Percentiles rank a stretch among this genome's conserved stretches.
phyloP scores from a whole-genome alignment of 2,888 invertebrate genomes.

The Lomographa bimaculata region DNA sequence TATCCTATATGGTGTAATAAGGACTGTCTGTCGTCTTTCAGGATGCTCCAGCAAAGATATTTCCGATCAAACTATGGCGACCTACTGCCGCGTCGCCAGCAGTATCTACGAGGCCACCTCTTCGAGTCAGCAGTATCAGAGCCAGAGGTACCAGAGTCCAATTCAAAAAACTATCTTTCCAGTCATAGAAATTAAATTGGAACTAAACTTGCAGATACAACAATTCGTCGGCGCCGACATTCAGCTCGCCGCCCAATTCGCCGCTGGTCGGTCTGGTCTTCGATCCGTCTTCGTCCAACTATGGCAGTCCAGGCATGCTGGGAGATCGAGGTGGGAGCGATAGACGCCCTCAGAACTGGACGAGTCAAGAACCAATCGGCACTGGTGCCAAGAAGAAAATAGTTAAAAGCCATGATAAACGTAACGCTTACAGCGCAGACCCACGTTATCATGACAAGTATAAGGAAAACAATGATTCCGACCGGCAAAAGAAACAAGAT shows the following conservation, averaged over 20 bases:
- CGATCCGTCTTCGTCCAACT: constrained; percentile 70
- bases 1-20: too few species aligned
- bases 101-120: constrained; percentile 69
- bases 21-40: constrained; percentile 36
- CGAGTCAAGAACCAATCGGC: constrained; percentile 76
- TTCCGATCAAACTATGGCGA: constrained; percentile 64
- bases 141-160: constrained; percentile 53
- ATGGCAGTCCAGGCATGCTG: constrained; percentile 59
- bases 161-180: constrained; percentile 16
- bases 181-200: constrained; percentile 31
- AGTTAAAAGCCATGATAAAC: constrained; percentile 73
- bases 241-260: constrained; percentile 76
- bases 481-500: constrained; percentile 62
- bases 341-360: constrained; percentile 66
- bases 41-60: constrained; percentile 67
- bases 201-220: constrained; percentile 63
- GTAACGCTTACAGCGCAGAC: constrained; percentile 60
- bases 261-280: constrained; percentile 73
- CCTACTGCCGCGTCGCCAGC: constrained; percentile 67
- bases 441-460: constrained; percentile 67
- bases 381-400: constrained; percentile 78
- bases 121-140: constrained; percentile 64
- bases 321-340: constrained; percentile 61
- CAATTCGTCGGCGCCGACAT: constrained; percentile 68
- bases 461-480: constrained; percentile 63